Evolutionary conservation across 1,140 invertebrate genomes (phyloP).

Genomic region (Ooceraea biroi): DNA sequence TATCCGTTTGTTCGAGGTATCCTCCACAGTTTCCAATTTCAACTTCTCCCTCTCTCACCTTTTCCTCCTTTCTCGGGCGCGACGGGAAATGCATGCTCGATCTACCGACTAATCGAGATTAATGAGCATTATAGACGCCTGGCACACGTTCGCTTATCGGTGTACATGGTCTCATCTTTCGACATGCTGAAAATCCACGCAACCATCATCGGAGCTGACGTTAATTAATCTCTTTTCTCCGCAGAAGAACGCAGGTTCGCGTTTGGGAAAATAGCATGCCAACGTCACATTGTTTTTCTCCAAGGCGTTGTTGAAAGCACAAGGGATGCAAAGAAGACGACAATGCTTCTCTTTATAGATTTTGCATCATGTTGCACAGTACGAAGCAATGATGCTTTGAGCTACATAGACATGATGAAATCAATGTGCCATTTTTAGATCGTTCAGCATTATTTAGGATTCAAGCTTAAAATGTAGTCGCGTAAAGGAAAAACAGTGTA

Average conservation of each 20-base stretch:
- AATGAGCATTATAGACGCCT: conserved; percentile 52
- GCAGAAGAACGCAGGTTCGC: neutral
- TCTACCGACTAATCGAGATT: conserved; percentile 71
- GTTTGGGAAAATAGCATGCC: conserved; percentile 8
- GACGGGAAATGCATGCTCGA: conserved; percentile 52
- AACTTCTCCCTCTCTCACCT: conserved; percentile 20
- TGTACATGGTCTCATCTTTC: conserved; percentile 38
- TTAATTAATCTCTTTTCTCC: conserved; percentile 64
- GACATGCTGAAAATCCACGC: conserved; percentile 37
- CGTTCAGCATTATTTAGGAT: neutral
- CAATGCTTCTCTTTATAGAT: neutral
- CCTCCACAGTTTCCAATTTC: neutral
- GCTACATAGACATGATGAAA: neutral
- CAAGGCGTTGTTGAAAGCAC: neutral
- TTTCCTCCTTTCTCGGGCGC: conserved; percentile 4
- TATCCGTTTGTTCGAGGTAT: conserved; percentile 29
- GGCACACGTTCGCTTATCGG: neutral
- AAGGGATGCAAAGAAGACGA: neutral
- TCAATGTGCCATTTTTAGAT: neutral
- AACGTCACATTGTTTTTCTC: conserved; percentile 30
- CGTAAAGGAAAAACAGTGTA: neutral
- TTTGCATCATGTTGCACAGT: neutral
- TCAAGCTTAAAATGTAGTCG: neutral
- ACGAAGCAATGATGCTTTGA: neutral
- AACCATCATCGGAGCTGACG: conserved; percentile 1